Evolutionary conservation across 2,888 invertebrate genomes (phyloP).

Genomic region (Apocheima hispidaria): DNA sequence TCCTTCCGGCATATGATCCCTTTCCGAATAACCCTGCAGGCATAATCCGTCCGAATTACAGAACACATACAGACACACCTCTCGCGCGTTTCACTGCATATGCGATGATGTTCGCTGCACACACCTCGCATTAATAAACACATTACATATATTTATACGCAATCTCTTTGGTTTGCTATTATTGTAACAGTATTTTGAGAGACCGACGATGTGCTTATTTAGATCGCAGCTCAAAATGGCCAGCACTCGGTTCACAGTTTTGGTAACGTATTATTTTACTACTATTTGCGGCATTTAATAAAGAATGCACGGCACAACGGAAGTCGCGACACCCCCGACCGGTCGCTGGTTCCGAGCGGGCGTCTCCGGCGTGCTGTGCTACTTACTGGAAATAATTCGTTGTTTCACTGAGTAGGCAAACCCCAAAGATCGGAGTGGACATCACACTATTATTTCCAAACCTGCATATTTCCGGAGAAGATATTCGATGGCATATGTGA

Average conservation of each 20-base stretch:
- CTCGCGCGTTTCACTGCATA: constrained; percentile 31
- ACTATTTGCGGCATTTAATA: no score
- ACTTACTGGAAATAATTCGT: no score
- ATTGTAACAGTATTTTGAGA: constrained; percentile 8
- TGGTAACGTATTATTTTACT: not conserved
- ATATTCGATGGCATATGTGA: no score
- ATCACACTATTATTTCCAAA: no score
- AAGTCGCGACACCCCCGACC: no score
- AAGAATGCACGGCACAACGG: no score
- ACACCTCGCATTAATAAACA: not conserved
- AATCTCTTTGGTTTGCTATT: not conserved
- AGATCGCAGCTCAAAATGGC: not conserved
- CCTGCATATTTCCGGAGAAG: no score
- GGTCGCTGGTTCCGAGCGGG: no score
- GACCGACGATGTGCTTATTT: constrained; percentile 1
- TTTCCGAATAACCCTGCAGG: not conserved
- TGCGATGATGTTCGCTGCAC: not conserved
- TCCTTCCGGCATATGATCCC: not conserved
- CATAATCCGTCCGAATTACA: constrained; percentile 9
- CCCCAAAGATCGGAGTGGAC: no score
- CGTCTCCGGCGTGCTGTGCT: no score
- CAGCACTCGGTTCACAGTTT: not conserved
- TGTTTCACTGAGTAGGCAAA: no score
- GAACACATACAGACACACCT: constrained; percentile 44
- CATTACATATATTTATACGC: not conserved